Evolutionary conservation across 2,113 vertebrate species (phyloP), one percentile per base, ranked within the genome.

Genomic region (Tyto alba): DNA sequence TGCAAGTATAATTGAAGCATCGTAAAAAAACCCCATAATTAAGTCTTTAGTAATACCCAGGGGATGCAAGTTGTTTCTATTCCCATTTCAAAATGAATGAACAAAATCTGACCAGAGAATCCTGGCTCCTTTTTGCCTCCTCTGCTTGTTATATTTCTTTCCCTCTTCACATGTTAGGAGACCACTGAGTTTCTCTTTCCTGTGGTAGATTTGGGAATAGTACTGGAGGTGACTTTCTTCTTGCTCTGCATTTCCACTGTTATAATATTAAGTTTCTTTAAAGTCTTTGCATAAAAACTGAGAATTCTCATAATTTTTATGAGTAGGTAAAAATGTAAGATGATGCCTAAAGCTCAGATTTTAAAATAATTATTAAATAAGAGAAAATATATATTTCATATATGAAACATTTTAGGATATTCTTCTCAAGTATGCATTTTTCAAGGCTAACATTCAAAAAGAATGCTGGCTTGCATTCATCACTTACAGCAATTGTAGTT

Each of bases 401-500:
- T 95, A 77, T 89, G 88, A 96, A 97, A 60, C 74, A 91, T 77
- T 98, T 97, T 89, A 87, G 95, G 87, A 94, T 63, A 25, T 68
- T n/a, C 52, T 92, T 84, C 72, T 91, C 50, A 62, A 73, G 63
- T 72, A 56, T 81, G 69, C 60, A 74, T 94, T 97, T 96, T 93
- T 96, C 93, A 93, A 96, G 92, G 45, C 71, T 68, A 66, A 25
- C 34, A 74, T 62, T 95, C n/a, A 13, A 59, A 89, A 94, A 95
- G 92, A 96, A 90, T 91, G 72, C 84, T 96, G 78, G n/a, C 72
- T 93, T 96, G 90, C 91, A 98, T 97, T 98, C 96, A 98, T 96
- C 77, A 93, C 74, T 97, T 94, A 78, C n/a, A 96, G 48, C 83
- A 96, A 80, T 71, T 95, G 79, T 64, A 92, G 75, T 91, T 95